Evolutionary conservation across 2,797 vertebrate genomes (phyloP), one percentile per base, ranked within the genome.

Genomic region (Botia kubotai): DNA sequence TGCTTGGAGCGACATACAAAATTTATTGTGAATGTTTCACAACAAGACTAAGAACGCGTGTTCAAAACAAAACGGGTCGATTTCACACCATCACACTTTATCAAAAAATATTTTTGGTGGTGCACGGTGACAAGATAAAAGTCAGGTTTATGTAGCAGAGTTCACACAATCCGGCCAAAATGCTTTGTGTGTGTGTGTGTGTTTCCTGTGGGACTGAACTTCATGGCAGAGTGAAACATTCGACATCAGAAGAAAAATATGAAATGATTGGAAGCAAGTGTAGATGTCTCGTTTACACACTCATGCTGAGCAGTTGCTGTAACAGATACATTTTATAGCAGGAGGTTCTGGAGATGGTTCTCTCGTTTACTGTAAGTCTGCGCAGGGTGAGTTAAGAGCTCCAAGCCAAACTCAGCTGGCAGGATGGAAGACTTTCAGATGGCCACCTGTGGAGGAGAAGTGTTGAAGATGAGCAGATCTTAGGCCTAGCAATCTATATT

Each of bases 211-310:
- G 36, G 55, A 69, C 48, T 21, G 19, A 62, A 55, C 1, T 0
- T 69, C 53, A 43, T 26, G 75, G 69, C 52, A 74, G 23, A 4
- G 17, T 3, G 3, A 46, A 78, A 75, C 60, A 74, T 83, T 79
- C 69, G 67, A 36, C 50, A 71, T 52, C 72, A 77, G 75, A 84
- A 73, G 74, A 71, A 78, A 85, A 82, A 82, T 71, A 70, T 75
- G 77, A 77, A 82, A 75, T 72, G 72, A 63, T 82, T 26, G 23
- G 75, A 72, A 60, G 39, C 65, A 0, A 74, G 69, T 58, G 68
- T 50, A 60, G 36, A 62, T 62, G 70, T 72, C 70, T 60, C 77
- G 80, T 79, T 82, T 82, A 63, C 57, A 76, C 70, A 29, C 75
- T 67, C 82, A 79, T 17, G 12, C 43, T 65, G 70, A 39, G 74